These are phyloP conservation scores for Aurelia sp. DNA, from an alignment of 30 jellyfish, hydroid and myxozoan genomes.

Conservation along the genomic window DNA sequence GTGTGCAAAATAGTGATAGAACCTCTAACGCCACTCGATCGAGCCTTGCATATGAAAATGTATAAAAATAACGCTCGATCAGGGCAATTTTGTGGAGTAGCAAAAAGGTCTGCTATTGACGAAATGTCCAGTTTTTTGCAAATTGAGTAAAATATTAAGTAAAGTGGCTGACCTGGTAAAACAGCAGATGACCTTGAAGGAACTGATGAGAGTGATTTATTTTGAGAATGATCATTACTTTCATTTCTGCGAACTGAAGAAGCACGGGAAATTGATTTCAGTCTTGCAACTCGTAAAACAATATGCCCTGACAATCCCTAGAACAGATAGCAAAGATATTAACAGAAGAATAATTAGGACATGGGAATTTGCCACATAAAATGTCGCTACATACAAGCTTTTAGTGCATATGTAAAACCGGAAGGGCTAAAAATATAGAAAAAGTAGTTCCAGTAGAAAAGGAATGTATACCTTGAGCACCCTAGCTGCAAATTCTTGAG, in stretches of 20 bases:
- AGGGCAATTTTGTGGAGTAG: too few species aligned
- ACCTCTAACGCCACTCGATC: too few species aligned
- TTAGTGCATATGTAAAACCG: background rate
- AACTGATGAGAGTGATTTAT: background rate
- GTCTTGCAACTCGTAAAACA: slow-evolving; percentile 58
- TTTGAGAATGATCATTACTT: background rate
- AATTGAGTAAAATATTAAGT: too few species aligned
- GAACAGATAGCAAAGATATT: background rate
- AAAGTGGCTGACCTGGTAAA: too few species aligned
- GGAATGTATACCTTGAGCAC: slow-evolving; percentile 56
- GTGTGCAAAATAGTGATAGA: too few species aligned
- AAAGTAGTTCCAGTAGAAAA: too few species aligned
- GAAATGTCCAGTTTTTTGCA: too few species aligned
- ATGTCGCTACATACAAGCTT: too few species aligned
- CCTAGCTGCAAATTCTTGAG: slow-evolving; percentile 93
- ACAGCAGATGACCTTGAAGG: background rate
- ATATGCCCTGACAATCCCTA: slow-evolving; percentile 69
- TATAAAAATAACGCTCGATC: too few species aligned
- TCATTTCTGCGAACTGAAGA: slow-evolving; percentile 58
- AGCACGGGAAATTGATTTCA: slow-evolving; percentile 67
- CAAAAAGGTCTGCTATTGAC: too few species aligned
- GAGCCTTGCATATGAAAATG: too few species aligned
- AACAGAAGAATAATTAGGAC: background rate
- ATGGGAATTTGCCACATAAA: too few species aligned
- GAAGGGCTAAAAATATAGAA: background rate